These are phyloP conservation scores for Parauchenoglanis punctatus DNA, from an alignment of 2,797 vertebrate genomes.

Conservation along the genomic window DNA sequence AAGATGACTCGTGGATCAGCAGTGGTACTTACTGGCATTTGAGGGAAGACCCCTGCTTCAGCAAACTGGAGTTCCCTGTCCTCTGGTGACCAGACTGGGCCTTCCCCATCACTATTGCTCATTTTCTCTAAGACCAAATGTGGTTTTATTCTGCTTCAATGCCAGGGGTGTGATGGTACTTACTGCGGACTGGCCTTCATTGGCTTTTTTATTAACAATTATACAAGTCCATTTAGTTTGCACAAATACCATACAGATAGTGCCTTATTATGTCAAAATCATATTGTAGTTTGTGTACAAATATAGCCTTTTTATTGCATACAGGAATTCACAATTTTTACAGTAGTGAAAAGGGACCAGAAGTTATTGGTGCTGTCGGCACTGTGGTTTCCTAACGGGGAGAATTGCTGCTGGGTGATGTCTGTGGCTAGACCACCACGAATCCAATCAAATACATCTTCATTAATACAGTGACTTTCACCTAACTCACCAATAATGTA, in stretches of 20 bases:
- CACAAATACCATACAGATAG: background rate
- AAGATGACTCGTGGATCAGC: constrained; percentile 88
- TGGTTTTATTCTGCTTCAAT: background rate
- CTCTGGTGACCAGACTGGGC: constrained; percentile 82
- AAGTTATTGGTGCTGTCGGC: background rate
- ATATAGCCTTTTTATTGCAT: background rate
- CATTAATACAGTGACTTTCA: background rate
- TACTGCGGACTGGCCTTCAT: background rate
- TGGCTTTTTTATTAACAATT: background rate
- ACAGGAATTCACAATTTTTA: background rate
- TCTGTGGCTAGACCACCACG: background rate
- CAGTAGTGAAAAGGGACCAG: background rate
- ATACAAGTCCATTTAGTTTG: background rate
- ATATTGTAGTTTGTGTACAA: background rate
- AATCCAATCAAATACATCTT: background rate
- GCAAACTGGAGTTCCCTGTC: constrained; percentile 84
- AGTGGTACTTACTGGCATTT: constrained; percentile 88
- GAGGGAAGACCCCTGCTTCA: constrained; percentile 87
- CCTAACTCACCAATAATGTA: background rate
- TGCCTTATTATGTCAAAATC: background rate
- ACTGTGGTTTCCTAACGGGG: background rate
- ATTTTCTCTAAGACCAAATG: background rate
- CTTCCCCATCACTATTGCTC: background rate
- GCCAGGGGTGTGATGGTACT: too few relatives aligned
- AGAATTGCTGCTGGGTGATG: background rate